phyloP scores from a whole-genome alignment of 2,113 vertebrate genomes.

The Prinia subflava region DNA sequence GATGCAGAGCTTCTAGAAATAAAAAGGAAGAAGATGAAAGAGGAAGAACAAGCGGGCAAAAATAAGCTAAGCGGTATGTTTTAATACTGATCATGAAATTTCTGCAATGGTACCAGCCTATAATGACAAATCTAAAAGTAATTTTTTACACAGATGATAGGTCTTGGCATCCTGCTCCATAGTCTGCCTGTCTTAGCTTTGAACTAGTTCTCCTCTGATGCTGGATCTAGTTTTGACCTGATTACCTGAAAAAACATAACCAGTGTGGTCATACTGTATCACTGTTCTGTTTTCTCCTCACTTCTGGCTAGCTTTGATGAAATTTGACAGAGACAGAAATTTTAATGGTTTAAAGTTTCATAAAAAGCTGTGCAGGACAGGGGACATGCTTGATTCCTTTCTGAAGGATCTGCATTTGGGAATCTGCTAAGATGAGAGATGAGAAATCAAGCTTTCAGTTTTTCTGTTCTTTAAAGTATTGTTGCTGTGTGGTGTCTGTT shows the following conservation, averaged over 20 bases:
- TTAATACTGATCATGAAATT: not conserved
- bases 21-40: conserved; percentile 88
- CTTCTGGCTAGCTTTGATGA: not conserved
- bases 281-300: not conserved
- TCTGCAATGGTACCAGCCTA: not conserved
- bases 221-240: not conserved
- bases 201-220: not conserved
- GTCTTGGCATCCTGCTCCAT: not conserved
- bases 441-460: not conserved
- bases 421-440: not conserved
- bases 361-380: not conserved
- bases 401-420: not conserved
- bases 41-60: conserved; percentile 91
- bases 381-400: accelerated
- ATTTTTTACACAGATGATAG: not conserved
- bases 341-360: not conserved
- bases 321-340: not conserved
- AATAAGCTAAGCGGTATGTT: conserved; percentile 88
- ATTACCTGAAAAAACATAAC: not conserved
- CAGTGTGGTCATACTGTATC: not conserved
- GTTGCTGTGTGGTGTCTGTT: not conserved
- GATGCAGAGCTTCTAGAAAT: conserved; percentile 88
- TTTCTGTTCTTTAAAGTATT: not conserved
- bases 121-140: not conserved
- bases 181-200: not conserved